These are phyloP conservation scores for Hemithea aestivaria DNA, from an alignment of 2,888 invertebrate species.

Conservation along the genomic window DNA sequence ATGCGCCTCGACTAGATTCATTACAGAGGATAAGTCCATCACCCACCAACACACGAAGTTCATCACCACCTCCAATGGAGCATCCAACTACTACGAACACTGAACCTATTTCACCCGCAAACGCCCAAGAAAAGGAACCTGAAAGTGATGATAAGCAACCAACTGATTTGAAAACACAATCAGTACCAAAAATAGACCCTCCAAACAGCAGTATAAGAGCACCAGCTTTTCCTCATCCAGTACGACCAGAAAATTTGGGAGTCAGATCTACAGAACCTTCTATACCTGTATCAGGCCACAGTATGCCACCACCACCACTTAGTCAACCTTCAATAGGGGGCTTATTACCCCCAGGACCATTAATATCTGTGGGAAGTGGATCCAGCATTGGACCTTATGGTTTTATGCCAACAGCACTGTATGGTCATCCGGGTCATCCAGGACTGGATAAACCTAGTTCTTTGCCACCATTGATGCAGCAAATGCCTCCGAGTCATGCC, in stretches of 20 bases:
- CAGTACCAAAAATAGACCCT: slow-evolving; percentile 54
- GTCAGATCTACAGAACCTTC: slow-evolving; percentile 58
- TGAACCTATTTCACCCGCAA: slow-evolving; percentile 69
- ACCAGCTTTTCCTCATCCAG: slow-evolving; percentile 57
- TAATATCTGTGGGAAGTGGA: slow-evolving; percentile 80
- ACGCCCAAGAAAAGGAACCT: slow-evolving; percentile 66
- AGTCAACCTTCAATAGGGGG: slow-evolving; percentile 78
- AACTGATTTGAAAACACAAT: slow-evolving; percentile 68
- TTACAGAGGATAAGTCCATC: slow-evolving; percentile 70
- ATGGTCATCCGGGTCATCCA: slow-evolving; percentile 60
- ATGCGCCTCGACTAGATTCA: slow-evolving; percentile 60
- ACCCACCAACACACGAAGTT: slow-evolving; percentile 59
- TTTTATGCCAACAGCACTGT: slow-evolving; percentile 76
- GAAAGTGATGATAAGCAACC: slow-evolving; percentile 69
- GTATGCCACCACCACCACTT: slow-evolving; percentile 66
- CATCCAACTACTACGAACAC: slow-evolving; percentile 60
- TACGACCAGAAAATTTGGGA: slow-evolving; percentile 65
- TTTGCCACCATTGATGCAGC: slow-evolving; percentile 63
- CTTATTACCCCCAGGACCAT: slow-evolving; percentile 78
- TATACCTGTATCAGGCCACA: slow-evolving; percentile 59
- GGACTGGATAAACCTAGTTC: slow-evolving; percentile 63
- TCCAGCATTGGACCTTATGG: slow-evolving; percentile 80
- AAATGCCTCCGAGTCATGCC: slow-evolving; percentile 57
- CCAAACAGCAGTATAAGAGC: slow-evolving; percentile 49
- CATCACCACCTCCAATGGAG: slow-evolving; percentile 68